Evolutionary conservation across 2,113 vertebrate genomes (phyloP).

Genomic region (Tricholaema leucomelas): DNA sequence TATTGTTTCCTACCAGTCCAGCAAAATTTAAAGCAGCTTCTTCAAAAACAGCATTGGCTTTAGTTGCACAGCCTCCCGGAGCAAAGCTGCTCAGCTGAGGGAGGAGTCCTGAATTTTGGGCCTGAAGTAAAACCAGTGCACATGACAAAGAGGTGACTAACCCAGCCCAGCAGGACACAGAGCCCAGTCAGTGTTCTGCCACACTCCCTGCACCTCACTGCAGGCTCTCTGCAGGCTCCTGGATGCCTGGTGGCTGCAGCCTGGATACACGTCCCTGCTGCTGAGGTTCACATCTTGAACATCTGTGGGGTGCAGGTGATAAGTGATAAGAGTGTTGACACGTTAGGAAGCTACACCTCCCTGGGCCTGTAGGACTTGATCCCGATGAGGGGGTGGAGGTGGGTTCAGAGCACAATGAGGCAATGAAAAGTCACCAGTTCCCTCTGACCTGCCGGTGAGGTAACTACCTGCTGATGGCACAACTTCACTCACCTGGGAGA

Average conservation of each 20-base stretch:
- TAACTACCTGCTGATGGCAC: background rate
- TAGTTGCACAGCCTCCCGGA: background rate
- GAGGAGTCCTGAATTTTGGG: background rate
- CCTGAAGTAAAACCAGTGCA: background rate
- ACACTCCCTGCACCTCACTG: background rate
- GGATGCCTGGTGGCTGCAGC: background rate
- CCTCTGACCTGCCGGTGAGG: background rate
- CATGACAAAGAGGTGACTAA: background rate
- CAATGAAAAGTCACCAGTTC: background rate
- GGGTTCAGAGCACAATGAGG: background rate
- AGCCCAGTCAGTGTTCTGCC: background rate
- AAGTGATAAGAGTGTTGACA: background rate
- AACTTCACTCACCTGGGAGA: background rate
- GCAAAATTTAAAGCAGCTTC: background rate
- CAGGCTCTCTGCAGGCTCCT: background rate
- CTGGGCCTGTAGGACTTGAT: background rate
- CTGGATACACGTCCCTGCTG: background rate
- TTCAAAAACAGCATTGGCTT: background rate
- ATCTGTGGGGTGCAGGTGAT: background rate
- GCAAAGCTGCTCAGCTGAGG: background rate
- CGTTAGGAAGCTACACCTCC: background rate
- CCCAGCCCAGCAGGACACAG: background rate
- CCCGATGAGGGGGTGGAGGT: background rate
- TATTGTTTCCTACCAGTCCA: background rate
- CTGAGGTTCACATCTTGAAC: accelerated